Evolutionary conservation across 2,113 vertebrate species (phyloP).

Genomic region (Camelus dromedarius): DNA sequence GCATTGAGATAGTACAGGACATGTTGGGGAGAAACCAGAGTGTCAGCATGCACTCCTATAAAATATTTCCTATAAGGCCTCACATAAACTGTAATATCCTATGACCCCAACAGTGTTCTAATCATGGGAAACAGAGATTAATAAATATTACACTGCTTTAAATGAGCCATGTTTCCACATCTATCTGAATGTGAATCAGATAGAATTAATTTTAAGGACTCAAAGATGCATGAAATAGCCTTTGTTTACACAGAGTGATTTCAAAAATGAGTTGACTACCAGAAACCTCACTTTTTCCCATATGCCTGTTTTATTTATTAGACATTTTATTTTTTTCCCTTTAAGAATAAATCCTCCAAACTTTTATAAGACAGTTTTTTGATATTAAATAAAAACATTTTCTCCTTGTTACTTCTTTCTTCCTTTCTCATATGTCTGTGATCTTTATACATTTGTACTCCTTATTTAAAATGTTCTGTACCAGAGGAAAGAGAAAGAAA

Average conservation of each 20-base stretch:
- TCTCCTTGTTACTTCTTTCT: not conserved
- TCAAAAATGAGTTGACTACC: not conserved
- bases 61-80: slow-evolving; percentile 13
- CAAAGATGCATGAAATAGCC: not conserved
- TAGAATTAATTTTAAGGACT: slow-evolving; percentile 22
- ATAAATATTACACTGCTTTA: not conserved
- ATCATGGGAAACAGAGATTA: not conserved
- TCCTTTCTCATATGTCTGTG: not conserved
- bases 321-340: not conserved
- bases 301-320: not conserved
- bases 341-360: not conserved
- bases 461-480: not conserved
- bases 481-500: not conserved
- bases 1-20: not conserved
- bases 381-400: not conserved
- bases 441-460: not conserved
- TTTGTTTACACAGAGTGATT: not conserved
- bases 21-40: slow-evolving; percentile 21
- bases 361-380: not conserved
- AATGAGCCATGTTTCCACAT: not conserved
- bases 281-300: not conserved
- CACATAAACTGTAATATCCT: not conserved
- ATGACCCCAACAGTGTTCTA: not conserved
- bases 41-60: not conserved
- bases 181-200: not conserved